A percentile compares a stretch with the other conserved stretches of the same genome.
Evolutionary conservation across 2,888 invertebrate species (phyloP).

Genomic region (Tetragonisca angustula): DNA sequence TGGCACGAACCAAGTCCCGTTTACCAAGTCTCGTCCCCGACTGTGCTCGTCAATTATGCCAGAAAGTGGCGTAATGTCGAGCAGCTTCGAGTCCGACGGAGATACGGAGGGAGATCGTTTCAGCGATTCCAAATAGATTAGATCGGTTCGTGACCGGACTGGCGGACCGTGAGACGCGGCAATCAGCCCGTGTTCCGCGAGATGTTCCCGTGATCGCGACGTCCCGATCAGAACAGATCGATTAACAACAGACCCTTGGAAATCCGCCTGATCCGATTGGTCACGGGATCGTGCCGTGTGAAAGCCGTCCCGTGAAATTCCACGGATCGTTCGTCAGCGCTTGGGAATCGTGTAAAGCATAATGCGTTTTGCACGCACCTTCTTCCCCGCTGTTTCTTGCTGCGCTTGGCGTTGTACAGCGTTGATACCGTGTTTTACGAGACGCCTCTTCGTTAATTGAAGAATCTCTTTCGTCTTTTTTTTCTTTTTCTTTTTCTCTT

Average conservation of each 20-base stretch:
- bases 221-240: conserved; percentile 40
- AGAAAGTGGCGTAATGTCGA: conserved; percentile 11
- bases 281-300: not conserved
- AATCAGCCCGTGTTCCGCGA: conserved; percentile 26
- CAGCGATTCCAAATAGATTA: conserved; percentile 46
- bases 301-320: conserved; percentile 24
- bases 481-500: not conserved
- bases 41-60: conserved; percentile 6
- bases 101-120: not conserved
- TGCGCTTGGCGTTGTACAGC: not conserved
- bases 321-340: conserved; percentile 5
- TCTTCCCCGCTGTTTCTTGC: conserved; percentile 11
- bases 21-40: not conserved
- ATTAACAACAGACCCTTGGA: conserved; percentile 44
- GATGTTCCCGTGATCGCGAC: conserved; percentile 29
- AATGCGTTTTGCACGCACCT: not conserved
- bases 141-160: conserved; percentile 59
- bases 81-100: not conserved
- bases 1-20: not conserved
- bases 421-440: not conserved
- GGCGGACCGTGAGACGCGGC: conserved; percentile 20
- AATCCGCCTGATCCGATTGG: conserved; percentile 26
- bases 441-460: not conserved
- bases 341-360: not conserved
- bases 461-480: not conserved